Conservation (phyloP, 2,888 invertebrate genomes). For the Himalopsyche tibetana region DNA sequence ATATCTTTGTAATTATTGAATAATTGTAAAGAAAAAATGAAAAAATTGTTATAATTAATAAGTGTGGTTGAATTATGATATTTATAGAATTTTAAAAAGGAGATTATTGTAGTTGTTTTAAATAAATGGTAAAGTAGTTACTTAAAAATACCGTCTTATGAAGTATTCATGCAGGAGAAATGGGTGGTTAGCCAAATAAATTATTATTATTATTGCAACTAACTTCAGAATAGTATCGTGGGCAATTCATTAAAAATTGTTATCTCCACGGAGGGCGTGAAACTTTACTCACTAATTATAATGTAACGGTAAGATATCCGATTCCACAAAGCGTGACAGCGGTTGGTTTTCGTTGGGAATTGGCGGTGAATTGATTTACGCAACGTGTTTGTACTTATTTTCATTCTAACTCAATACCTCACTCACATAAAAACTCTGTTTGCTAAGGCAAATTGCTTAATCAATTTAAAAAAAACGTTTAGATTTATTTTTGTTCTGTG, state of each 20-base stretch:
- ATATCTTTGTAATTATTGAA: constrained; percentile 66
- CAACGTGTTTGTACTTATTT: not conserved
- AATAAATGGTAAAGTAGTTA: constrained; percentile 65
- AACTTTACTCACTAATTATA: constrained; percentile 41
- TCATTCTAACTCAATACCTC: not conserved
- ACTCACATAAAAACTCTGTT: no score
- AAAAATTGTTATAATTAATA: constrained; percentile 65
- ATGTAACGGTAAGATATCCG: constrained; percentile 29
- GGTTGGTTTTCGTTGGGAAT: not conserved
- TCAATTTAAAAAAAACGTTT: no score
- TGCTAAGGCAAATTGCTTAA: no score
- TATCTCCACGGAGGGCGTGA: not conserved
- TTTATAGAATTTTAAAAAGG: constrained; percentile 65
- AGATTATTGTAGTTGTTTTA: constrained; percentile 65
- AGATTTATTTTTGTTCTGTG: no score
- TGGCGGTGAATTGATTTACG: not conserved
- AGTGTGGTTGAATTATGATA: constrained; percentile 66
- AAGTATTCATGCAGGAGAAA: constrained; percentile 57
- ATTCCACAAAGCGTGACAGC: not conserved
- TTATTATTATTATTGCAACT: constrained; percentile 1
- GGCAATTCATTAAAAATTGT: constrained; percentile 18
- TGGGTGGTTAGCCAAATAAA: constrained; percentile 51
- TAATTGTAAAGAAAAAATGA: constrained; percentile 64
- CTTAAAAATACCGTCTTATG: constrained; percentile 65
- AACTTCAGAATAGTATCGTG: constrained; percentile 19